Base-by-base conservation (phyloP, 2,113 vertebrate species). In the Pundamilia nyererei region DNA sequence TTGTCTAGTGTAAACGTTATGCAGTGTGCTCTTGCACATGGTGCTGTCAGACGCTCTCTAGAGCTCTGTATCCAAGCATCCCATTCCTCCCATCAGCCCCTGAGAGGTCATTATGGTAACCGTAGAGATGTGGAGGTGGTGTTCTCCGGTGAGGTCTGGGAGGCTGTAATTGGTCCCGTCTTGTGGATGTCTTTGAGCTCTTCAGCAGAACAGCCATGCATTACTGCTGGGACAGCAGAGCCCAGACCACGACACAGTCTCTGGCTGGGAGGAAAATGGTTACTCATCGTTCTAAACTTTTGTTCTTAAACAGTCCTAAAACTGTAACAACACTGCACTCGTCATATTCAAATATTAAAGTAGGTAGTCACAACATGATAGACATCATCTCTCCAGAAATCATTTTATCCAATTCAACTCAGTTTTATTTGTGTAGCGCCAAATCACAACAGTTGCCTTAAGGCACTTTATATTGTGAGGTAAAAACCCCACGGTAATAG, bases 51-150 rank as follows among this genome's bases (percentile, higher is more conserved):
- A 31, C 49, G 4, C 70, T 77, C 53, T 86, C 42, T 24, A 6
- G 85, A 80, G 88, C 31, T 26, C 79, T 9, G 29, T 82, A 87
- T 87, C 87, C 40, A 49, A 53, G 85, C 84, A 68, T 84, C 80
- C 68, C 40, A 65, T 83, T 51, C 55, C 60, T 87, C 87, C 88
- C 83, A 24, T 17, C 4, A 26, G 89, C 91, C 88, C 93, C 54
- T 80, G 92, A 94, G 91, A 94, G 88, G 89, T 94, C 87, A 89
- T 94, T 95, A 94, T 35, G 60, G 87, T 89, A 89, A 90, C 89
- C 38, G 15, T 75, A 40, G 88, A 65, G 79, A 86, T 90, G 87
- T 81, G 56, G 47, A 84, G 86, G 84, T 85, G 87, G 79, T 56
- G 81, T 89, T 88, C 89, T 83, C 81, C 19, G 49, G 82, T 8